Percentiles rank a stretch among this genome's conserved stretches.
Conservation (phyloP, 1,140 invertebrate genomes). For the Cherax quadricarinatus region DNA sequence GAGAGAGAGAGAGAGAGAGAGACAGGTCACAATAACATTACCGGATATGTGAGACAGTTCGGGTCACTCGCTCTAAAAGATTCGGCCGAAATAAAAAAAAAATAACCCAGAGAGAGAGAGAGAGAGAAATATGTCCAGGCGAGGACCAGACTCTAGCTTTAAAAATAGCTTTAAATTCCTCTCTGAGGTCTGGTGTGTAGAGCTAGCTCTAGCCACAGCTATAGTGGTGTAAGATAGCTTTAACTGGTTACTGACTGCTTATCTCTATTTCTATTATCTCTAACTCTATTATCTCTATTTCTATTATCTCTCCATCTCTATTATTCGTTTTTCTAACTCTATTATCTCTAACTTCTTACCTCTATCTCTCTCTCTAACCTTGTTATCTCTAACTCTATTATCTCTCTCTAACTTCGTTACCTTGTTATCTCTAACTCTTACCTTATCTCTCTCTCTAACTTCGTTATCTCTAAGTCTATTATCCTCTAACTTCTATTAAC, state of each 20-base stretch:
- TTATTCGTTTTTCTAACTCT: not conserved
- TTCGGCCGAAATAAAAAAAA: too few relatives aligned
- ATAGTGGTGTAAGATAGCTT: too few relatives aligned
- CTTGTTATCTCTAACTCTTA: not conserved
- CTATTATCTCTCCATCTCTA: not conserved
- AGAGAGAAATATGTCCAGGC: too few relatives aligned
- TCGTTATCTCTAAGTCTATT: not conserved
- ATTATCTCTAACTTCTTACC: not conserved
- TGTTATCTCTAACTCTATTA: too few relatives aligned
- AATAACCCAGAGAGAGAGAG: too few relatives aligned
- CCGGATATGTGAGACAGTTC: too few relatives aligned
- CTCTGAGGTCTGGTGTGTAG: too few relatives aligned
- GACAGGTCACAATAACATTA: not conserved
- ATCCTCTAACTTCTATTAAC: too few relatives aligned
- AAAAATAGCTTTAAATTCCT: too few relatives aligned
- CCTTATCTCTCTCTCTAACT: not conserved
- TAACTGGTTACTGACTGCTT: not conserved
- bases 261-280: not conserved
- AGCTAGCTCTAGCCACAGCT: too few relatives aligned
- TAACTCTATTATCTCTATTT: not conserved
- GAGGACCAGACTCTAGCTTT: too few relatives aligned
- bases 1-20: constrained; percentile 40
- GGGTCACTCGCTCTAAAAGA: too few relatives aligned
- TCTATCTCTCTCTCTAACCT: not conserved
- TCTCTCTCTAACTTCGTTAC: not conserved